phyloP scores from a whole-genome alignment of 1,140 invertebrate species.

The Heliconius nattereri region DNA sequence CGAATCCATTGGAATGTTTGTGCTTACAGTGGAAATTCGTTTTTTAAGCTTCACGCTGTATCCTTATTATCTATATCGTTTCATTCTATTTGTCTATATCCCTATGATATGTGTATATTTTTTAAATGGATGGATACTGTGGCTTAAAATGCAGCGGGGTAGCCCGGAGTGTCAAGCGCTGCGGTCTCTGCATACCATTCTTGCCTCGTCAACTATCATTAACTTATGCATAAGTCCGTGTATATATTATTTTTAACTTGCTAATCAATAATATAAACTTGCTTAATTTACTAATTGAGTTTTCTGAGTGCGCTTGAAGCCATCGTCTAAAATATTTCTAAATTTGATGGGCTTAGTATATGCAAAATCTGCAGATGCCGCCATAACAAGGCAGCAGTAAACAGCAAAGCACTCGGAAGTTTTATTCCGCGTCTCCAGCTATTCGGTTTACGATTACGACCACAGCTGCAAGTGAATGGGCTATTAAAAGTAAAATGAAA shows the following conservation, averaged over 20 bases:
- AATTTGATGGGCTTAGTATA: conserved; percentile 19
- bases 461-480: conserved; percentile 35
- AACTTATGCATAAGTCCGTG: too few relatives aligned
- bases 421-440: conserved; percentile 30
- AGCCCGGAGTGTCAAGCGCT: too few relatives aligned
- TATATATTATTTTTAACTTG: too few relatives aligned
- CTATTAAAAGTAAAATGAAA: conserved; percentile 41
- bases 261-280: too few relatives aligned
- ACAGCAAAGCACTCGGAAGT: conserved; percentile 30
- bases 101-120: neutral
- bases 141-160: neutral
- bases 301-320: neutral
- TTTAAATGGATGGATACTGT: neutral
- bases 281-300: too few relatives aligned
- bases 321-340: neutral
- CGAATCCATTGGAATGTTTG: neutral
- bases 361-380: conserved; percentile 31
- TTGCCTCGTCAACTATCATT: too few relatives aligned
- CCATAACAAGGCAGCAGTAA: conserved; percentile 31
- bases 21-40: neutral
- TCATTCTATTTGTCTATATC: too few relatives aligned
- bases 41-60: too few relatives aligned
- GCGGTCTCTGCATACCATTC: too few relatives aligned
- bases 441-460: conserved; percentile 40
- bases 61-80: too few relatives aligned